Evolutionary conservation across 2,797 vertebrate species (phyloP).

Genomic region (Tokudaia muenninki): DNA sequence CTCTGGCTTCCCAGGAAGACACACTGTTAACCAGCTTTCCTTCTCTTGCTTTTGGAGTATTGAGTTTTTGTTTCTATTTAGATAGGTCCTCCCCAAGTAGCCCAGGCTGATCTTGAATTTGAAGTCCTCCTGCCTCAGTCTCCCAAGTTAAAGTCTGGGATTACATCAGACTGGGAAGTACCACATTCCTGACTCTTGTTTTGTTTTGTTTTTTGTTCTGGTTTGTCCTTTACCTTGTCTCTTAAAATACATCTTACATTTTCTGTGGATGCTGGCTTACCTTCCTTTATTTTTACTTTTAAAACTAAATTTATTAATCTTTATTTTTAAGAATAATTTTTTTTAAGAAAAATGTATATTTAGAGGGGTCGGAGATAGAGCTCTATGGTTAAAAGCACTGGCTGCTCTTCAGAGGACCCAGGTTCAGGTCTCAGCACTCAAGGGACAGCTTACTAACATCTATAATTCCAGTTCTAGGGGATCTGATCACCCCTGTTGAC

Average conservation of each 20-base stretch:
- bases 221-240: neutral
- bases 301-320: neutral
- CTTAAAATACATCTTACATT: neutral
- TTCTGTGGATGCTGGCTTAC: neutral
- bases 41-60: neutral
- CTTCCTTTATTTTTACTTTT: neutral
- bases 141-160: neutral
- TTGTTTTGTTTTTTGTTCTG: neutral
- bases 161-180: neutral
- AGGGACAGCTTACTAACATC: neutral
- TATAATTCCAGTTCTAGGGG: neutral
- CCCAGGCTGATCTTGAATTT: neutral
- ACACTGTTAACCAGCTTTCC: neutral
- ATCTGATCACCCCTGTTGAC: neutral
- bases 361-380: neutral
- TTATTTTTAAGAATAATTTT: neutral
- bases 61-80: neutral
- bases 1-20: neutral
- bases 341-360: neutral
- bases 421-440: neutral
- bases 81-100: neutral
- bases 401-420: neutral
- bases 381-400: neutral
- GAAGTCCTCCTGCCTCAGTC: neutral
- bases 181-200: neutral